A percentile compares a stretch with the other conserved stretches of the same genome.
phyloP scores from a whole-genome alignment of 2,888 invertebrate genomes.

The Pachydiplax longipennis region DNA sequence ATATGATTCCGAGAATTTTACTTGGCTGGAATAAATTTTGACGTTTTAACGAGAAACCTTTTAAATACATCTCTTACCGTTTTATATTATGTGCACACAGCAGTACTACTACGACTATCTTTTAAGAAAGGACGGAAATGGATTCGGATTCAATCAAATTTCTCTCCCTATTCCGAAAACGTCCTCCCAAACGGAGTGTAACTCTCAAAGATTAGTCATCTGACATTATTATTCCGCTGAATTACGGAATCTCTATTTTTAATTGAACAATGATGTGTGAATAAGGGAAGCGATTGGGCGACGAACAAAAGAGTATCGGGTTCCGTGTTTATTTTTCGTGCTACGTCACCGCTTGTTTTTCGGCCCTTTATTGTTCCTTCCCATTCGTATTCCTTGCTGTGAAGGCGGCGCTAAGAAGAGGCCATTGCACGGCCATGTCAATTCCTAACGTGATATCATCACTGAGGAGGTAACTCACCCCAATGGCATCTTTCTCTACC shows the following conservation, averaged over 20 bases:
- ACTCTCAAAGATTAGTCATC: too few species aligned
- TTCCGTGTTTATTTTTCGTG: not conserved
- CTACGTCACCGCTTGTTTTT: not conserved
- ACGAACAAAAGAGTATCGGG: not conserved
- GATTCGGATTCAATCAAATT: too few species aligned
- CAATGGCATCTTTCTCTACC: not conserved
- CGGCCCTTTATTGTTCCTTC: not conserved
- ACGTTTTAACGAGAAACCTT: too few species aligned
- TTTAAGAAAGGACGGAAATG: too few species aligned
- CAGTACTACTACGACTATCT: too few species aligned
- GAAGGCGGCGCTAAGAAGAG: not conserved
- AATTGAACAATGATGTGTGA: not conserved
- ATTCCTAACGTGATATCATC: not conserved
- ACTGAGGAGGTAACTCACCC: not conserved
- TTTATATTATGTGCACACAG: too few species aligned
- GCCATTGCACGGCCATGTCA: not conserved
- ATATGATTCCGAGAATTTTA: too few species aligned
- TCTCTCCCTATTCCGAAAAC: too few species aligned
- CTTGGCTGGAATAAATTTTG: too few species aligned
- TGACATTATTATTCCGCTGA: not conserved
- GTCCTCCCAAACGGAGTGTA: too few species aligned
- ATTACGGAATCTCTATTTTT: not conserved
- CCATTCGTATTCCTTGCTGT: not conserved
- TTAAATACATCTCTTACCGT: too few species aligned
- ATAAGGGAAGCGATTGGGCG: not conserved